Conservation (phyloP, 2,888 invertebrate genomes). For the Lepidocyrtinus sp. region DNA sequence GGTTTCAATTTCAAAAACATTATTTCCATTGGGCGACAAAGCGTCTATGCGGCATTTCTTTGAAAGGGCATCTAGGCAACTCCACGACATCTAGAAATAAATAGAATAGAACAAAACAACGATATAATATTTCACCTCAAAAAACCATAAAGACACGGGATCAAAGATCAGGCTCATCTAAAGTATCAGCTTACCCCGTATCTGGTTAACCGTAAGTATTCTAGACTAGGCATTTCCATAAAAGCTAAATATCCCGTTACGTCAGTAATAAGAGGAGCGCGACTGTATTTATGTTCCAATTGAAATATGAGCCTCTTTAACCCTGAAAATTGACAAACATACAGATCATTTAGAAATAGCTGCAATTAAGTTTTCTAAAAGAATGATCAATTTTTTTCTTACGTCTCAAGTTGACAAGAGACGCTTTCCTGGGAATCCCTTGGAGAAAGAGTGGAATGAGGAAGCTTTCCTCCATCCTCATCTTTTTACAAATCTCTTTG, state of each 20-base stretch:
- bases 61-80: constrained; percentile 48
- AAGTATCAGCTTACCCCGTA: constrained; percentile 53
- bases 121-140: background rate
- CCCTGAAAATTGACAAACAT: constrained; percentile 17
- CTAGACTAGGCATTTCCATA: constrained; percentile 58
- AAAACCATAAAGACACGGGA: background rate
- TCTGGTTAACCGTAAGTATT: constrained; percentile 56
- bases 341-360: background rate
- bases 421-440: constrained; percentile 41
- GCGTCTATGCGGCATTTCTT: constrained; percentile 45
- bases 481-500: constrained; percentile 46
- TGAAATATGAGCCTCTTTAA: constrained; percentile 50
- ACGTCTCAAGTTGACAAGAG: constrained; percentile 53
- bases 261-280: constrained; percentile 62
- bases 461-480: constrained; percentile 41
- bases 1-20: constrained; percentile 60
- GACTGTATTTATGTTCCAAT: constrained; percentile 52
- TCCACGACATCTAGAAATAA: constrained; percentile 55
- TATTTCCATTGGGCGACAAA: constrained; percentile 51
- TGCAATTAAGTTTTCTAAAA: background rate
- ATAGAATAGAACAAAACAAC: background rate
- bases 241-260: constrained; percentile 59
- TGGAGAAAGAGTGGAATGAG: constrained; percentile 30
- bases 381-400: background rate
- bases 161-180: background rate